These are phyloP conservation scores for Lucifuga dentata DNA, from an alignment of 2,113 vertebrate genomes.

Conservation along the genomic window DNA sequence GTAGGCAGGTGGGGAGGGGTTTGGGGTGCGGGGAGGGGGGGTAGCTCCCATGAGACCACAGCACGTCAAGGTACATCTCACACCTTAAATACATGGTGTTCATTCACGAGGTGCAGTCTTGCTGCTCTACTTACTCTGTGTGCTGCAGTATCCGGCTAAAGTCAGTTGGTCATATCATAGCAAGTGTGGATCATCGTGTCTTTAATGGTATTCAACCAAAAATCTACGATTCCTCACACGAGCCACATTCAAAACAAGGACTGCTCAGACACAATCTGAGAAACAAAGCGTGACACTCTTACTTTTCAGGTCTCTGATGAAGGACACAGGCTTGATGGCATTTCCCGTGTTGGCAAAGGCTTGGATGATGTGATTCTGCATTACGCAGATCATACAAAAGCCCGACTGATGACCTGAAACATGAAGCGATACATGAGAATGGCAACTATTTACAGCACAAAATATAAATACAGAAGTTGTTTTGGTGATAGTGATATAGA, in stretches of 20 bases:
- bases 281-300: slow-evolving; percentile 69
- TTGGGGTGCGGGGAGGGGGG: neutral
- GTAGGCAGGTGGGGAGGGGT: slow-evolving; percentile 23
- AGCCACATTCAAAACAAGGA: neutral
- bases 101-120: slow-evolving; percentile 53
- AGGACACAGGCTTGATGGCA: slow-evolving; percentile 92
- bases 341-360: slow-evolving; percentile 96
- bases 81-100: slow-evolving; percentile 26
- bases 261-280: neutral
- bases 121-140: slow-evolving; percentile 29
- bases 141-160: slow-evolving; percentile 44
- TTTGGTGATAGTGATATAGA: no score
- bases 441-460: no score
- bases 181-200: slow-evolving; percentile 19
- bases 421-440: neutral
- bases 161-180: slow-evolving; percentile 34
- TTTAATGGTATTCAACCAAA: slow-evolving; percentile 10
- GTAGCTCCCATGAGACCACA: slow-evolving; percentile 38
- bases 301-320: slow-evolving; percentile 96
- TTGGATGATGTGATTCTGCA: slow-evolving; percentile 96
- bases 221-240: neutral
- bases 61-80: slow-evolving; percentile 53
- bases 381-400: slow-evolving; percentile 97
- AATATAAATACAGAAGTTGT: no score
- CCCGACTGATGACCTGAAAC: slow-evolving; percentile 90